These are phyloP conservation scores for Sinelater perroti DNA, from an alignment of 2,888 invertebrate species.

Conservation along the genomic window DNA sequence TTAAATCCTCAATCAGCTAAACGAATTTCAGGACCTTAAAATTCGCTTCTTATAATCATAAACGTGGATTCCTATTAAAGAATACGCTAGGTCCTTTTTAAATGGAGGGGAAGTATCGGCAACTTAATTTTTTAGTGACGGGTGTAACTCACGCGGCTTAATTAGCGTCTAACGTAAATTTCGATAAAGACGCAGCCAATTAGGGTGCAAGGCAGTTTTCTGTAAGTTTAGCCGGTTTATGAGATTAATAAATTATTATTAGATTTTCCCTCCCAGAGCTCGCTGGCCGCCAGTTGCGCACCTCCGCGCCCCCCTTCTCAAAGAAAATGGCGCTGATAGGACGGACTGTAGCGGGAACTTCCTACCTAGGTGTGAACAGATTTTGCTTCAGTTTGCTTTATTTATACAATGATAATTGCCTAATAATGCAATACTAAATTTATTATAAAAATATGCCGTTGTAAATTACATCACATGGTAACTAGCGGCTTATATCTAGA, in stretches of 20 bases:
- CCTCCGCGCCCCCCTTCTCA: conserved; percentile 30
- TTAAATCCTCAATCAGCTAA: too few species aligned
- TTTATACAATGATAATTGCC: too few species aligned
- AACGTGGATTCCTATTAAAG: too few species aligned
- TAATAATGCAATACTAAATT: too few species aligned
- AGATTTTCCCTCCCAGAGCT: conserved; percentile 17
- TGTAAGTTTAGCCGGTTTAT: conserved; percentile 5
- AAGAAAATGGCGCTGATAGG: conserved; percentile 40
- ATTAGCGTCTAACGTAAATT: conserved; percentile 16
- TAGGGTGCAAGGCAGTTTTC: conserved; percentile 1
- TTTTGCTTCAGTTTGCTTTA: too few species aligned
- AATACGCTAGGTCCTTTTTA: too few species aligned
- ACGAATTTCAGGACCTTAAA: too few species aligned
- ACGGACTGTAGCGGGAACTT: conserved; percentile 5
- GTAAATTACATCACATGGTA: too few species aligned
- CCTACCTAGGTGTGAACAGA: conserved; percentile 5
- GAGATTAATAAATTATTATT: conserved; percentile 23
- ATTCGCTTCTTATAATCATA: too few species aligned
- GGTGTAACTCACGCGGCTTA: conserved; percentile 9
- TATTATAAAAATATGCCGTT: too few species aligned
- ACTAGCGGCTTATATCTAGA: too few species aligned
- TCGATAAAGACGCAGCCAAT: conserved; percentile 9
- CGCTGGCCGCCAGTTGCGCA: conserved; percentile 32
- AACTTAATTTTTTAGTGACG: conserved; percentile 14
- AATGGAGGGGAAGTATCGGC: conserved; percentile 4